These are phyloP conservation scores for Micrasema longulum DNA, from an alignment of 1,140 invertebrate genomes.

Conservation along the genomic window DNA sequence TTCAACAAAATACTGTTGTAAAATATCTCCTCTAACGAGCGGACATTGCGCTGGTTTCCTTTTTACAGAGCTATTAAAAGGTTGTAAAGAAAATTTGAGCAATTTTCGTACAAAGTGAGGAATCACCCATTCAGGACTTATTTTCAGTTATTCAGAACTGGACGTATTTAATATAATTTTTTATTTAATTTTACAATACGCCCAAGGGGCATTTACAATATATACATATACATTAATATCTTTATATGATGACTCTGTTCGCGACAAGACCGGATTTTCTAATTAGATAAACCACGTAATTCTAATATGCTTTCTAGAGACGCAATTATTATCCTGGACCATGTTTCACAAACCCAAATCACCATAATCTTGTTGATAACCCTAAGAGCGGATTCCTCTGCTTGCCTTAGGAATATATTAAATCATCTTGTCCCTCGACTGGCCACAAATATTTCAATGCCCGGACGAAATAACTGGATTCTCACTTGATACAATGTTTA, in stretches of 20 bases:
- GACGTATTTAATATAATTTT: no score
- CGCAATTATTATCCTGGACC: conserved; percentile 33
- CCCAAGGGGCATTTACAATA: no score
- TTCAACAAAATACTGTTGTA: conserved; percentile 11
- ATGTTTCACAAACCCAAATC: conserved; percentile 32
- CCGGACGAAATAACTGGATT: conserved; percentile 12
- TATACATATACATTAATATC: no score
- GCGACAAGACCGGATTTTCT: not conserved
- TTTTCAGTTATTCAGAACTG: no score
- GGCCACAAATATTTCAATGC: conserved; percentile 38
- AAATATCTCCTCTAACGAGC: no score
- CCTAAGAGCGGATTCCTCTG: conserved; percentile 26
- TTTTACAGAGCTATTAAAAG: no score
- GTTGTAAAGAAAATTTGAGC: no score
- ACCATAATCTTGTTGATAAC: conserved; percentile 39
- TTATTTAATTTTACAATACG: no score
- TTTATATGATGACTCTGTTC: not conserved
- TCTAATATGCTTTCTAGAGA: conserved; percentile 9
- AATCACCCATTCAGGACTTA: no score
- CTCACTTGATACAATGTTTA: conserved; percentile 24
- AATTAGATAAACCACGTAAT: conserved; percentile 28
- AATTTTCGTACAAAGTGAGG: no score
- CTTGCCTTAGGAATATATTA: conserved; percentile 38
- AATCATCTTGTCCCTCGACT: conserved; percentile 34
- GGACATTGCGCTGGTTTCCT: no score